These are phyloP conservation scores for Ciconia boyciana DNA, from an alignment of 2,113 vertebrate species.

Conservation along the genomic window DNA sequence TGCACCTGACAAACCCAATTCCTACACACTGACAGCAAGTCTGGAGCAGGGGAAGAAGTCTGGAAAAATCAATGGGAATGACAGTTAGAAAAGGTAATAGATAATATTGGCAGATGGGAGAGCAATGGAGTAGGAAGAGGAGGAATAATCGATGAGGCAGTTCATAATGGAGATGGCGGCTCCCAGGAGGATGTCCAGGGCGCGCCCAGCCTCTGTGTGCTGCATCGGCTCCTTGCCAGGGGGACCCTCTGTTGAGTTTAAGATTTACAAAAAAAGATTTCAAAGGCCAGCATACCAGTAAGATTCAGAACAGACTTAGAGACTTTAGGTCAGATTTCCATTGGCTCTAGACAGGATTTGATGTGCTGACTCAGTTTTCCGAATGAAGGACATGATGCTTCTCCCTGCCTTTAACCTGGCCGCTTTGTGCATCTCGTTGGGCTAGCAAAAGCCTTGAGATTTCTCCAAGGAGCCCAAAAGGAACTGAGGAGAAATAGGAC, in stretches of 20 bases:
- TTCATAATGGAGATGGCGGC: not conserved
- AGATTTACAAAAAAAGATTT: not conserved
- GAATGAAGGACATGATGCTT: not conserved
- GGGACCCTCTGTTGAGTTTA: not conserved
- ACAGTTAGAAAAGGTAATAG: not conserved
- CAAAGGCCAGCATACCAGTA: not conserved
- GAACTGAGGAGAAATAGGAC: not conserved
- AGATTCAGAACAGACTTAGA: not conserved
- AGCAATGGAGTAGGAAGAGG: not conserved
- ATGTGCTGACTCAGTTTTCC: not conserved
- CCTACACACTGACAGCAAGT: not conserved
- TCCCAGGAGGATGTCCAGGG: not conserved
- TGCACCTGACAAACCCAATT: not conserved
- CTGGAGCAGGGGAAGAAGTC: not conserved
- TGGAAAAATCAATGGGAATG: not conserved
- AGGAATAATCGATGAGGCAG: not conserved
- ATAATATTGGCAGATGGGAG: not conserved
- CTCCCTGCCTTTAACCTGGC: not conserved
- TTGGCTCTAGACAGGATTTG: not conserved
- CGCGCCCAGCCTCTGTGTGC: not conserved
- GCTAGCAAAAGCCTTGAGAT: not conserved
- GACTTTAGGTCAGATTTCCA: not conserved
- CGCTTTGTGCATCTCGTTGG: rapidly evolving
- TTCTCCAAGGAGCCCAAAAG: not conserved
- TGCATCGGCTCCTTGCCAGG: not conserved